Conservation (phyloP, 37 sponge, comb jelly and placozoan genomes). For the Spongia lamella region DNA sequence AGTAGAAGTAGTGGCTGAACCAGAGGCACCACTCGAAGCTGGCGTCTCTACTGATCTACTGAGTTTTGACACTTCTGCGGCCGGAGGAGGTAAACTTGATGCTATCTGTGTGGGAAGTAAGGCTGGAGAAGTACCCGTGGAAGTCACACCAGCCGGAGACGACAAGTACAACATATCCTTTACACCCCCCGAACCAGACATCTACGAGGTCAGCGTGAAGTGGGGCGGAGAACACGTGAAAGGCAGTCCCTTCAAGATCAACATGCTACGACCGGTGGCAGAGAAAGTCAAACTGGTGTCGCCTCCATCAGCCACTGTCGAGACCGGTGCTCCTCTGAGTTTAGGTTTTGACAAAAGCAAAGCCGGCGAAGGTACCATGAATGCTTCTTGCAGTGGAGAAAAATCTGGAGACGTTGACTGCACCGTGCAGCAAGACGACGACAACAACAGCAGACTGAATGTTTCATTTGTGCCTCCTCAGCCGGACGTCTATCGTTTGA, state of each 20-base stretch:
- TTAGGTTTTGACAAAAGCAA: slow-evolving; percentile 33
- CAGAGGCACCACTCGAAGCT: slow-evolving; percentile 39
- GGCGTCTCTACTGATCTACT: slow-evolving; percentile 37
- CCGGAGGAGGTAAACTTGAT: slow-evolving; percentile 46
- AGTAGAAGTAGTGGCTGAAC: slow-evolving; percentile 43
- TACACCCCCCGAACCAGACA: slow-evolving; percentile 51
- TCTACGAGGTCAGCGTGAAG: slow-evolving; percentile 48
- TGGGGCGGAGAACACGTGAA: slow-evolving; percentile 68
- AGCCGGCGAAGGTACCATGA: slow-evolving; percentile 68
- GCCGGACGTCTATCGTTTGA: slow-evolving; percentile 44
- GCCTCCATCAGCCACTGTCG: slow-evolving; percentile 42
- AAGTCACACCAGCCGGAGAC: background rate
- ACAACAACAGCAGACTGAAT: slow-evolving; percentile 40
- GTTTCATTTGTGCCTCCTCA: slow-evolving; percentile 58
- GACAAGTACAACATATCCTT: slow-evolving; percentile 38
- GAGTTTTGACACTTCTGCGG: slow-evolving; percentile 43
- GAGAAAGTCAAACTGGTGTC: slow-evolving; percentile 54
- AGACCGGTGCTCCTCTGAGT: slow-evolving; percentile 51
- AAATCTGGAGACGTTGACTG: slow-evolving; percentile 59
- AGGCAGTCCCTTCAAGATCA: slow-evolving; percentile 76
- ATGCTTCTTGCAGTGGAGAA: slow-evolving; percentile 49
- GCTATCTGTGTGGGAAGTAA: slow-evolving; percentile 35
- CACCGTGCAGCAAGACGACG: slow-evolving; percentile 43
- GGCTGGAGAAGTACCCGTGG: slow-evolving; percentile 49
- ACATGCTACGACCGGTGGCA: slow-evolving; percentile 54